phyloP scores from a whole-genome alignment of 35 echinoderm and acorn worm species.

The Ptychodera flava region DNA sequence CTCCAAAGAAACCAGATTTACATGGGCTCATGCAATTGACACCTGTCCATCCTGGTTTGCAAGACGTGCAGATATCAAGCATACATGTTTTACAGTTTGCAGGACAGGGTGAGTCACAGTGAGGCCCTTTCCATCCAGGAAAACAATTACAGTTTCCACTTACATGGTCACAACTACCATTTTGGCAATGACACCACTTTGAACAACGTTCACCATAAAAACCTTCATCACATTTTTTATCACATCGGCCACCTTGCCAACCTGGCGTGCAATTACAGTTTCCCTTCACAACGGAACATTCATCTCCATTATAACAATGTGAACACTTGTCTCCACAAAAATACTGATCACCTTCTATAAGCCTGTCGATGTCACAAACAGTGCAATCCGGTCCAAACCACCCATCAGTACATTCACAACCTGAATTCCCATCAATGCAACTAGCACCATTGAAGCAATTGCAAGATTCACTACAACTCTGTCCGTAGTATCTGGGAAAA shows the following conservation, averaged over 20 bases:
- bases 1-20: background rate
- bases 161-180: slow-evolving; percentile 17
- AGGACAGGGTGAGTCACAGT: slow-evolving; percentile 2
- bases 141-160: slow-evolving; percentile 18
- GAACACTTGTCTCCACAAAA: background rate
- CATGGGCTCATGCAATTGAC: background rate
- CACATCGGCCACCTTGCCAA: background rate
- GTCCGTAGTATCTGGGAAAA: no score
- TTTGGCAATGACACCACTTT: background rate
- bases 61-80: background rate
- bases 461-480: no score
- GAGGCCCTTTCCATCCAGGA: slow-evolving; percentile 18
- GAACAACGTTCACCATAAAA: slow-evolving; percentile 29
- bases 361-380: background rate
- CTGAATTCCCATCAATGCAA: background rate
- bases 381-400: background rate
- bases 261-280: background rate
- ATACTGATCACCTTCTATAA: background rate
- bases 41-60: slow-evolving; percentile 2
- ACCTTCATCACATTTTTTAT: background rate
- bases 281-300: background rate
- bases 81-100: background rate
- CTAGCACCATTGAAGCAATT: no score
- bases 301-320: background rate
- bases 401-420: background rate